A percentile compares a stretch with the other conserved stretches of the same genome.
Evolutionary conservation across 2,113 vertebrate genomes (phyloP).

Genomic region (Perca fluviatilis): DNA sequence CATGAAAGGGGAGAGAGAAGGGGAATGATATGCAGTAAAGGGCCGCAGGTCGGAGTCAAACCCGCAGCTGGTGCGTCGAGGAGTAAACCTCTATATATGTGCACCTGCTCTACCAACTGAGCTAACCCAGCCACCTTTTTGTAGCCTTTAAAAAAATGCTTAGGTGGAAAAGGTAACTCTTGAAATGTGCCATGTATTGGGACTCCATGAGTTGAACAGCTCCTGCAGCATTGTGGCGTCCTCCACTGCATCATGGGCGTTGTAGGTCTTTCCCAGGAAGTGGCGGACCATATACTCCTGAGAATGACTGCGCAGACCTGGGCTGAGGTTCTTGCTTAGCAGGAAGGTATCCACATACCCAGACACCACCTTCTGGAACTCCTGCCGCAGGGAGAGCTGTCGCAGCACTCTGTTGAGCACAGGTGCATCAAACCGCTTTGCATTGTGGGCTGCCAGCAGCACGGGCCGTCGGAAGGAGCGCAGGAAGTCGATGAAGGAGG

Average conservation of each 20-base stretch:
- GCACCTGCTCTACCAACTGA: no score
- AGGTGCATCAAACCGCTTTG: constrained; percentile 68
- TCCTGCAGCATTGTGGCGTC: constrained; percentile 71
- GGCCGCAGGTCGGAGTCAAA: no score
- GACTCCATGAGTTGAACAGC: constrained; percentile 51
- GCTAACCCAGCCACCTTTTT: no score
- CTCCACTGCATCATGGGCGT: constrained; percentile 75
- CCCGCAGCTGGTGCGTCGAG: no score
- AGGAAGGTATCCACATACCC: constrained; percentile 77
- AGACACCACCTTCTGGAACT: constrained; percentile 54
- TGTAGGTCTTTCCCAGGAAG: constrained; percentile 65
- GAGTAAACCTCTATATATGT: no score
- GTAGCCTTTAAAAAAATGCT: no score
- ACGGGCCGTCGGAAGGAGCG: constrained; percentile 64
- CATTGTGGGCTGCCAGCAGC: constrained; percentile 77
- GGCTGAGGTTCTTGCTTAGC: constrained; percentile 57
- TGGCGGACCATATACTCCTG: constrained; percentile 58
- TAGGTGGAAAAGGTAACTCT: neutral
- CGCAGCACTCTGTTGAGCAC: constrained; percentile 66
- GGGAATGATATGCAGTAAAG: no score
- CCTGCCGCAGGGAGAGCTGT: constrained; percentile 31
- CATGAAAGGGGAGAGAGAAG: no score
- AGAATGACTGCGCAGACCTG: neutral
- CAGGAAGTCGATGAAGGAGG: constrained; percentile 74
- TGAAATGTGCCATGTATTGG: rapidly evolving